Evolutionary conservation across 2,797 vertebrate species (phyloP), one percentile per base, ranked within the genome.

Genomic region (Pelodytes ibericus): DNA sequence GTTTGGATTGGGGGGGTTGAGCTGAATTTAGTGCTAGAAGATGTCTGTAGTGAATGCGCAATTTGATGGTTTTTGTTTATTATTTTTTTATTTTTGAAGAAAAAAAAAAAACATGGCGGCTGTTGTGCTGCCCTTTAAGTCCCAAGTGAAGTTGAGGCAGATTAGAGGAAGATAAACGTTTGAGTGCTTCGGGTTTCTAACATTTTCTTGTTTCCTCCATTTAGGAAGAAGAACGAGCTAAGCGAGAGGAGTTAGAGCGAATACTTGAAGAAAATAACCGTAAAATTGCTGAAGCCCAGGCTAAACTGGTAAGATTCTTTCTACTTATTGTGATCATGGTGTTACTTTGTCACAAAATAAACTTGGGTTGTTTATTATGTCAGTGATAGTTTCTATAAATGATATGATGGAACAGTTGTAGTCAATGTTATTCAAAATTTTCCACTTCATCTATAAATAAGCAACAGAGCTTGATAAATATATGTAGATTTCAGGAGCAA

Each of bases 181-280:
- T 22, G 29, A 89, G 2, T 86, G 81, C 89, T 92, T 93, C 87
- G 87, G 80, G 86, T 87, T 88, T 88, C 94, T 98, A 96, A 99
- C 92, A 94, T 96, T 78, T 77, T 86, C 85, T 88, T 91, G 86
- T 97, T 91, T 98, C 94, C 94, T 90, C 91, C 95, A 53, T 96
- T 88, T 95, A 99, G 97, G 97, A 98, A 90, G 96, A 99, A 95
- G 97, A 99, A 88, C 96, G 96, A 89, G 96, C 95, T 84, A 98
- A 99, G 90, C 95, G 98, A 89, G 97, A 96, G 91, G 97, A 99
- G 81, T 91, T 99, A 86, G 97, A 99, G 89, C 95, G 95, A 94
- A 99, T 99, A 92, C 90, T 98, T 86, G 96, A 98, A 91, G 96
- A 99, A 89, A 99, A 99, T 96, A 99, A 99, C 92, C 94, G 95